These are phyloP conservation scores for Strix occidentalis DNA, from an alignment of 2,797 vertebrate genomes.

Conservation along the genomic window DNA sequence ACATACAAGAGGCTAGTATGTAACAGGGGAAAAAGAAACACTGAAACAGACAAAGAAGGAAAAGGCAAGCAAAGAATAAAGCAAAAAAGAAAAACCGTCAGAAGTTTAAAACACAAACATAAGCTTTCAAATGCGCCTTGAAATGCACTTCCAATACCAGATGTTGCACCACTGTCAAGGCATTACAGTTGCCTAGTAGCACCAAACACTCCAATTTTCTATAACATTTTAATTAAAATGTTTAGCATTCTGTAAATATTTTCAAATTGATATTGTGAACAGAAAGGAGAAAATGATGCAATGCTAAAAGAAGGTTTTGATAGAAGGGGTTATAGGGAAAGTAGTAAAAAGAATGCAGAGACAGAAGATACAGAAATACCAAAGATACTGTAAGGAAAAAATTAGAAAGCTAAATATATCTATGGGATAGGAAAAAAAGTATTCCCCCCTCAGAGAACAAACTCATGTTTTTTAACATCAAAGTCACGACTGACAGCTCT, in stretches of 20 bases:
- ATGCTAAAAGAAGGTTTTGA: neutral
- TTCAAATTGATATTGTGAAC: neutral
- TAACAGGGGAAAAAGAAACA: neutral
- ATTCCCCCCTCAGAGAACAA: neutral
- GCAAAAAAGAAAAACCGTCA: neutral
- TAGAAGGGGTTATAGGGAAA: neutral
- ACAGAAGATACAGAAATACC: neutral
- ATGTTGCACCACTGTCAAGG: neutral
- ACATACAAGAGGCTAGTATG: neutral
- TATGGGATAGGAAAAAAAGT: neutral
- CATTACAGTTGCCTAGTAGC: neutral
- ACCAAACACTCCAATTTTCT: neutral
- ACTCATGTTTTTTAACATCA: neutral
- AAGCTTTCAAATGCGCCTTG: neutral
- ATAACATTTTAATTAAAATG: neutral
- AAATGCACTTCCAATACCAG: neutral
- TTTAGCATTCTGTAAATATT: neutral
- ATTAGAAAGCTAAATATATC: neutral
- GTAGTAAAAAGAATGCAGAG: neutral
- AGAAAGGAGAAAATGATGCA: neutral
- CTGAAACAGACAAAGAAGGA: neutral
- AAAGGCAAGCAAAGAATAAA: neutral
- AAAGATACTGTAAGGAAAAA: neutral
- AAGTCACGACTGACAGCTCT: neutral
- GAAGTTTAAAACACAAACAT: neutral